Evolutionary conservation across 2,113 vertebrate species (phyloP).

Genomic region (Antechinus stuartii): DNA sequence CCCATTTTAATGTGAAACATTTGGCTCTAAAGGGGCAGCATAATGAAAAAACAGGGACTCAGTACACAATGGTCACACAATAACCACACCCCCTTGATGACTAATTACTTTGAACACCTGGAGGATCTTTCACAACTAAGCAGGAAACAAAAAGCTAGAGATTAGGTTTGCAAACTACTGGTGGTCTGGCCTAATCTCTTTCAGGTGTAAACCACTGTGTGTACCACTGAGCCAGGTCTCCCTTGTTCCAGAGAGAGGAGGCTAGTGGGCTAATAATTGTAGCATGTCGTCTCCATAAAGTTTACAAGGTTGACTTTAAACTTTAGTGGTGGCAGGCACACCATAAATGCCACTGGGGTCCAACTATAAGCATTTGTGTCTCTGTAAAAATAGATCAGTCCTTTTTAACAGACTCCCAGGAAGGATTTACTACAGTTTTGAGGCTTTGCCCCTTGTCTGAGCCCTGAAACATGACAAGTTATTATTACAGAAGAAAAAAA

Average conservation of each 20-base stretch:
- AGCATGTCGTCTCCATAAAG: conserved; percentile 81
- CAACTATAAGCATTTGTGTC: conserved; percentile 78
- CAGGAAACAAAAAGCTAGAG: conserved; percentile 94
- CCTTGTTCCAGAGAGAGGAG: conserved; percentile 79
- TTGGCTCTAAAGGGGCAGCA: conserved; percentile 69
- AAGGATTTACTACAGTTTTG: conserved; percentile 81
- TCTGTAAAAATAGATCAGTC: conserved; percentile 81
- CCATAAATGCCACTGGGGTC: conserved; percentile 75
- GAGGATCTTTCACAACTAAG: conserved; percentile 86
- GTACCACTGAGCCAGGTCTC: conserved; percentile 77
- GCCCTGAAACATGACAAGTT: conserved; percentile 79
- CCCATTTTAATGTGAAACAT: conserved; percentile 85
- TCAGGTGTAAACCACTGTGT: conserved; percentile 93
- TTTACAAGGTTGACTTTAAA: conserved; percentile 79
- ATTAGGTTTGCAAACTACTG: conserved; percentile 93
- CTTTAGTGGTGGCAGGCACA: conserved; percentile 82
- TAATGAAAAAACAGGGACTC: conserved; percentile 76
- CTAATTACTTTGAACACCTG: conserved; percentile 96
- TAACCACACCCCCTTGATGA: conserved; percentile 75
- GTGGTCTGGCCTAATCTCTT: conserved; percentile 94
- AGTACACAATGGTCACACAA: conserved; percentile 82
- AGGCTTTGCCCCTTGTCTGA: conserved; percentile 79
- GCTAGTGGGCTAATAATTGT: conserved; percentile 82
- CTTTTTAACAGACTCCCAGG: conserved; percentile 78
- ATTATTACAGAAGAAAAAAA: conserved; percentile 81